phyloP scores from a whole-genome alignment of 2,888 invertebrate species.

The Drosophila emarginata region DNA sequence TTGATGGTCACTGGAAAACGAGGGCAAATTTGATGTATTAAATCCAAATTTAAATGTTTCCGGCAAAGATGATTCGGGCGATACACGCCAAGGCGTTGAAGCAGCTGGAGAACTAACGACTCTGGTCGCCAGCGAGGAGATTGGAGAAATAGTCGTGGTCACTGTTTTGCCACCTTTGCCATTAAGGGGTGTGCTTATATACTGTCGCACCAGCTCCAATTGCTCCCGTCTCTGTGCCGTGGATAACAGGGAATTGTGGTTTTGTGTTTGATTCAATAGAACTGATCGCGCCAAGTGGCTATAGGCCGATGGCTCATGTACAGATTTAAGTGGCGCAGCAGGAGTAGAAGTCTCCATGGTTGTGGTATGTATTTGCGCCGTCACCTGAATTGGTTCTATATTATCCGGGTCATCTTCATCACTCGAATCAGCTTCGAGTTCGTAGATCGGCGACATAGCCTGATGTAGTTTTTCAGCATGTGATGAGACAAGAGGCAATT shows the following conservation, averaged over 20 bases:
- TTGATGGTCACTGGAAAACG: conserved; percentile 80
- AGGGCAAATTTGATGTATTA: conserved; percentile 77
- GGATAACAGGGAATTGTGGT: conserved; percentile 23
- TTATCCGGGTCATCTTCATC: background rate
- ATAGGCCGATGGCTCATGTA: conserved; percentile 48
- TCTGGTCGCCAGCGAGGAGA: conserved; percentile 13
- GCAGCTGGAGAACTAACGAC: conserved; percentile 19
- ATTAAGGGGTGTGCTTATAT: conserved; percentile 75
- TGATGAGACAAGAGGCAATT: background rate
- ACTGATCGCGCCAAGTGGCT: conserved; percentile 75
- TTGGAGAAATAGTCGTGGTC: conserved; percentile 58
- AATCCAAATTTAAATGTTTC: conserved; percentile 73
- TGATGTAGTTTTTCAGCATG: background rate
- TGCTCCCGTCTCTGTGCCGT: conserved; percentile 49
- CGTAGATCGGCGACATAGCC: conserved; percentile 51
- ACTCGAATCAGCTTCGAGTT: conserved; percentile 28
- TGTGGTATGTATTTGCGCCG: conserved; percentile 16
- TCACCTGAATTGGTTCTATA: background rate
- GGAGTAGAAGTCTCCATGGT: background rate
- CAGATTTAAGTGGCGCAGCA: background rate
- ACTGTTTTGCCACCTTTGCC: conserved; percentile 23
- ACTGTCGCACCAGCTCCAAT: conserved; percentile 67
- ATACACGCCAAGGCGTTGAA: conserved; percentile 80
- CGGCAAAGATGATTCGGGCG: conserved; percentile 73
- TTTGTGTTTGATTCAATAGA: conserved; percentile 67